Conservation (phyloP, 1,140 invertebrate species). For the Physella acuta region DNA sequence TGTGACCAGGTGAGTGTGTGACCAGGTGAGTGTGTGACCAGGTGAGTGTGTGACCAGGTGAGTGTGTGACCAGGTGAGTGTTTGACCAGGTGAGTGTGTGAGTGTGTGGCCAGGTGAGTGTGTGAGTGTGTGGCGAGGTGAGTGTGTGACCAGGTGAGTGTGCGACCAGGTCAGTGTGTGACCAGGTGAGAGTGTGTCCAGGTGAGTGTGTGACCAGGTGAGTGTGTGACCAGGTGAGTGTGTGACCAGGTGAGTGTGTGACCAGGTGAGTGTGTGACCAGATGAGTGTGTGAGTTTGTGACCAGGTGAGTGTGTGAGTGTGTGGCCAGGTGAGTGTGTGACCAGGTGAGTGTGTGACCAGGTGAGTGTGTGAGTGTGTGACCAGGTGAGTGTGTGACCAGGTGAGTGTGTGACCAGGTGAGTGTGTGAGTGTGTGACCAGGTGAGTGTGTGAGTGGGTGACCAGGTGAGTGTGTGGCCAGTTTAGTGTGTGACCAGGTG, state of each 20-base stretch:
- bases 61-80: too few relatives aligned
- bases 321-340: not conserved
- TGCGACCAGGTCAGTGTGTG: not conserved
- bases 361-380: not conserved
- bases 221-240: not conserved
- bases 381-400: too few relatives aligned
- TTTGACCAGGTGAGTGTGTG: too few relatives aligned
- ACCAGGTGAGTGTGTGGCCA: not conserved
- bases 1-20: too few relatives aligned
- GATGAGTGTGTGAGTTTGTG: not conserved
- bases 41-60: too few relatives aligned
- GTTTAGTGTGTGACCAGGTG: not conserved
- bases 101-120: too few relatives aligned
- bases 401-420: too few relatives aligned
- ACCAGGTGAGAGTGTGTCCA: not conserved
- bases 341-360: not conserved
- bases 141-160: too few relatives aligned
- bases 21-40: too few relatives aligned
- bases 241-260: not conserved
- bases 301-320: not conserved
- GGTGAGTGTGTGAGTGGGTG: not conserved
- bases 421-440: not conserved
- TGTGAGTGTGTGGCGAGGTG: too few relatives aligned
- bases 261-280: not conserved
- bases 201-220: not conserved